Evolutionary conservation across 1,140 invertebrate genomes (phyloP), one percentile per base, ranked within the genome.

Genomic region (Holcopasites calliopsidis): DNA sequence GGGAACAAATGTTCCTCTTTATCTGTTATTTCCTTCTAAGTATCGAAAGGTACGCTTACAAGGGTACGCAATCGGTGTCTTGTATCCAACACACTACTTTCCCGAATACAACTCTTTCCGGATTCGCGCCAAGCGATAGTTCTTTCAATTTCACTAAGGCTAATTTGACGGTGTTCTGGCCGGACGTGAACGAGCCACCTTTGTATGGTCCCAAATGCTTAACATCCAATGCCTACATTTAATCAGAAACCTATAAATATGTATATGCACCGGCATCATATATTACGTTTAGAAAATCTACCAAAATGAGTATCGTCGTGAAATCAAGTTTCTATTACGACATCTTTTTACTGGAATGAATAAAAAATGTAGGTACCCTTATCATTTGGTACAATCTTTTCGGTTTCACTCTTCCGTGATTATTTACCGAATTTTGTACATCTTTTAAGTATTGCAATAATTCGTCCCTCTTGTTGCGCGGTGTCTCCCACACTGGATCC

Each of bases 81-180:
- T 94, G 93, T 69, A 97, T 94, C 81, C 95, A 95, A 80, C 95
- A 96, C 2, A 97, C 94, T n/a, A 97, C 96, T 91, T 95, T 95
- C 8, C 96, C 96, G 44, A 96, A 86, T 4, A 97, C 84, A 1
- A 97, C 94, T 91, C 94, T 95, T 73, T 94, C 94, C 31, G 92
- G 77, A 89, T 96, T 96, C 6, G 93, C 73, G 55, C 95, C 95
- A 35, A 88, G 69, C 57, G 90, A 87, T 47, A 96, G 87, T 52
- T 93, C 88, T 49, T 89, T 89, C 11, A 95, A 87, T 7, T 86
- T 82, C 49, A 90, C 87, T 64, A 91, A 85, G 47, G 91, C 86
- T 62, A 95, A 89, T 86, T 92, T 93, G 13, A 94, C 88, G 42
- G 90, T 91, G 79, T 93, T 93, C 55, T 85, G 89, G 7, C 91